Evolutionary conservation across 2,888 invertebrate genomes (phyloP), one percentile per base, ranked within the genome.

Genomic region (Marasmarcha lunaedactyla): DNA sequence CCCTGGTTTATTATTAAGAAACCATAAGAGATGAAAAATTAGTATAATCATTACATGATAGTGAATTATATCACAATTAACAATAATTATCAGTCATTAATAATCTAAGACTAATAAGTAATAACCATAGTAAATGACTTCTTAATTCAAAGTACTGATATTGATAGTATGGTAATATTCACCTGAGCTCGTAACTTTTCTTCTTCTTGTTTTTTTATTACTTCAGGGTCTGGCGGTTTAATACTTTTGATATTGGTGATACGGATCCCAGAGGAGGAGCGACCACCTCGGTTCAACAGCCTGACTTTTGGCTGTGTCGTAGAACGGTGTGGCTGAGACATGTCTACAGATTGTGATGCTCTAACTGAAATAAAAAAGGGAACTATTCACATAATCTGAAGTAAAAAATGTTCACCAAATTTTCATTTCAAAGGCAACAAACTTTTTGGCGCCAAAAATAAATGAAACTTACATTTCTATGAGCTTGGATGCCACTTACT

Each of bases 211-310:
- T 72, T 71, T 52, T 66, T 73, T 4, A 59, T 26, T 1, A 47
- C 27, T 10, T 71, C 68, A 11, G 74, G 67, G 42, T 76, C 71
- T 0, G 76, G 68, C 0, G 72, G 78, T 37, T 57, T 67, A n/a
- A 76, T 72, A 1, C 73, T 61, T 47, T 71, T 76, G 6, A 78
- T 63, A 40, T 73, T 74, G 10, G 78, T 78, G 45, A 83, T 77
- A 33, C 71, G 60, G n/a, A 81, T 56, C 1, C 70, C 61, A 0
- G 70, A 14, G 4, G 6, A 50, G 0, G 54, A 7, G 1, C 71
- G 50, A 0, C 60, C 63, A 0, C 67, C 66, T 0, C 71, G 63
- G 11, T 59, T 58, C 15, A 78, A 54, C 77, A 83, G 76, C 43
- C 74, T 57, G 25, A 78, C 62, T 46, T 73, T 76, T 0, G 78